These are phyloP conservation scores for Lepidochitona cinerea DNA, from an alignment of 2,888 invertebrate species.

Conservation along the genomic window DNA sequence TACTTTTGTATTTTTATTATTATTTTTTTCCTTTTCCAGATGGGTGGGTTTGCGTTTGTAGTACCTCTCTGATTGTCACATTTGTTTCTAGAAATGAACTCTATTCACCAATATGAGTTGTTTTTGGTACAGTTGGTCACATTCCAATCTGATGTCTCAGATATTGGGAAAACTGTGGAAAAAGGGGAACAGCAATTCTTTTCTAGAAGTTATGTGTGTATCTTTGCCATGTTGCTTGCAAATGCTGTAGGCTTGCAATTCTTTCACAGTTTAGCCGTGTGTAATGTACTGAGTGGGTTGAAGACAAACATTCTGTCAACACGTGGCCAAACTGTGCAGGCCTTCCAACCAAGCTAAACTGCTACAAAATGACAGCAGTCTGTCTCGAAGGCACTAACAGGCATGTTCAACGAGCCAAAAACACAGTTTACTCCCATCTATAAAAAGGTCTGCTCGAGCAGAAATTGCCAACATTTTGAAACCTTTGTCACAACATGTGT, in stretches of 20 bases:
- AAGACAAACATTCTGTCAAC: slow-evolving; percentile 3
- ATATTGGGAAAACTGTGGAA: background rate
- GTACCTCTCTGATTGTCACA: too few relatives aligned
- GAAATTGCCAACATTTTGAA: too few relatives aligned
- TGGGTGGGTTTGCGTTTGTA: too few relatives aligned
- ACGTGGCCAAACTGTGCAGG: background rate
- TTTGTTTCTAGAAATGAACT: too few relatives aligned
- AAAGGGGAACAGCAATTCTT: background rate
- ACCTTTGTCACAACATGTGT: too few relatives aligned
- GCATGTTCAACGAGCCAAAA: too few relatives aligned
- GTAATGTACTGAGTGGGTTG: background rate
- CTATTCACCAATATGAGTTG: too few relatives aligned
- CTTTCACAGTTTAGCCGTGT: background rate
- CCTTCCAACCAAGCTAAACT: background rate
- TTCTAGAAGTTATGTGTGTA: background rate
- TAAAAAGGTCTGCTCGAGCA: too few relatives aligned
- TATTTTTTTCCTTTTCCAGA: too few relatives aligned
- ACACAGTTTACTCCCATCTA: too few relatives aligned
- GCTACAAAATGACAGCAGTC: slow-evolving; percentile 1
- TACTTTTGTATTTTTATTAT: too few relatives aligned
- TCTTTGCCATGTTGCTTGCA: background rate
- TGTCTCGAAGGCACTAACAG: background rate
- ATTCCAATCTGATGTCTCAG: background rate
- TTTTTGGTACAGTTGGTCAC: background rate
- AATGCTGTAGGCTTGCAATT: background rate